A percentile compares a stretch with the other conserved stretches of the same genome.
These are phyloP conservation scores for Pseudomyrmex pallidus DNA, from an alignment of 1,140 invertebrate species.

Conservation along the genomic window DNA sequence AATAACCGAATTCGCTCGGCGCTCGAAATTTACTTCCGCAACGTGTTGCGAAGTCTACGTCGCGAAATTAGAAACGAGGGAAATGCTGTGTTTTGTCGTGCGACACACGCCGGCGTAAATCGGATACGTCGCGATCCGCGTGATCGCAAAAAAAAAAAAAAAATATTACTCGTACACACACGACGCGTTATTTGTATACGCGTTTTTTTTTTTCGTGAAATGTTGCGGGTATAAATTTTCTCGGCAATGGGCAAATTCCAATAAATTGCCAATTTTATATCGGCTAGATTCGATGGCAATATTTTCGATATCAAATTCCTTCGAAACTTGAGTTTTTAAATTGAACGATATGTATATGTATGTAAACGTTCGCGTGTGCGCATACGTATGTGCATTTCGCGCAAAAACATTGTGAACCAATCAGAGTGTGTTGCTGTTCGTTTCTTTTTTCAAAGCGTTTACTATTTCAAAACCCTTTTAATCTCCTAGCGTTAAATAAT, in stretches of 20 bases:
- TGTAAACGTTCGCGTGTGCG: too few species aligned
- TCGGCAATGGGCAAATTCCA: constrained; percentile 36
- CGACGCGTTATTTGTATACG: constrained; percentile 37
- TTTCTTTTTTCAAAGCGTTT: not conserved
- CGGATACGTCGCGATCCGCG: constrained; percentile 21
- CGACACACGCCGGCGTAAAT: constrained; percentile 27
- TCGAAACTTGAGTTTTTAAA: constrained; percentile 21
- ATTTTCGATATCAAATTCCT: constrained; percentile 36
- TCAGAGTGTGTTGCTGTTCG: not conserved
- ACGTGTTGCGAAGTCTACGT: constrained; percentile 48
- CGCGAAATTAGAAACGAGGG: constrained; percentile 55
- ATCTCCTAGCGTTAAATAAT: constrained; percentile 8
- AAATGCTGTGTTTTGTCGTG: constrained; percentile 18
- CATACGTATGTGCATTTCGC: not conserved
- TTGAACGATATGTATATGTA: constrained; percentile 11
- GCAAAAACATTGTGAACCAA: not conserved
- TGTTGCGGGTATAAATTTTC: constrained; percentile 55
- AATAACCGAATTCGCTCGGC: constrained; percentile 47
- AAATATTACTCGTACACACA: constrained; percentile 14
- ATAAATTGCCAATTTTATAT: constrained; percentile 55
- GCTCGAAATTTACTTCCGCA: constrained; percentile 53
- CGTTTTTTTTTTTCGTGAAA: constrained; percentile 11
- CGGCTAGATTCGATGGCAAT: constrained; percentile 40
- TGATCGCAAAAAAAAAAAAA: constrained; percentile 33
- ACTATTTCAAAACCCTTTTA: not conserved